Evolutionary conservation across 2,797 vertebrate species (phyloP).

Genomic region (Pyrocephalus nanus): DNA sequence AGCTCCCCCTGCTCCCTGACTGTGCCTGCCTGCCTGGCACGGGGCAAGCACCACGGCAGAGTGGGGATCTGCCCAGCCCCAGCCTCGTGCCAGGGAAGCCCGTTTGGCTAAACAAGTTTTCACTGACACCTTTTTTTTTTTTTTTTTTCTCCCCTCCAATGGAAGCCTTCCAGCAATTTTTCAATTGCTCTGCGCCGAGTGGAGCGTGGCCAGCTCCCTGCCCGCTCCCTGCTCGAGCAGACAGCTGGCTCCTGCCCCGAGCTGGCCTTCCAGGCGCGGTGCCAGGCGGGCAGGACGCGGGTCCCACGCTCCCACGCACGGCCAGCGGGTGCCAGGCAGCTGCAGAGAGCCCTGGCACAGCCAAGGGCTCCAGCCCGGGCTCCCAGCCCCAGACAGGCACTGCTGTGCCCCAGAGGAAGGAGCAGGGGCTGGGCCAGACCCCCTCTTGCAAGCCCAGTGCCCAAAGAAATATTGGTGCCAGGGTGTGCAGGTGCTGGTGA

Average conservation of each 20-base stretch:
- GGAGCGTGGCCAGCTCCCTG: background rate
- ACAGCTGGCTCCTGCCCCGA: constrained; percentile 13
- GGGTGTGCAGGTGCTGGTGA: fast-evolving
- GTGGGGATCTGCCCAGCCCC: background rate
- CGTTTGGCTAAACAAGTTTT: constrained; percentile 1
- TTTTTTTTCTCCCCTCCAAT: background rate
- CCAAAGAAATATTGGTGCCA: background rate
- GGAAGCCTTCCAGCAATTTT: constrained; percentile 16
- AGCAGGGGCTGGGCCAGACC: background rate
- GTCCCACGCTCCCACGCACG: background rate
- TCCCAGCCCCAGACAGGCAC: background rate
- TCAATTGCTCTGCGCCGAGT: background rate
- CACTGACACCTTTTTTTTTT: background rate
- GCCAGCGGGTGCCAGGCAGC: background rate
- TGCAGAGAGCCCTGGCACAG: background rate
- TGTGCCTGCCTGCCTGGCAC: background rate
- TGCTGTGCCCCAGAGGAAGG: background rate
- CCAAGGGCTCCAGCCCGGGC: background rate
- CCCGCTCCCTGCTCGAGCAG: background rate
- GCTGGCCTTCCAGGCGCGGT: background rate
- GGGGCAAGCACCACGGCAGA: background rate
- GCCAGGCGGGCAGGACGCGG: background rate
- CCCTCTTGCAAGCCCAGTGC: background rate
- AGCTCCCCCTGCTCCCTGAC: background rate
- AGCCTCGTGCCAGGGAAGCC: constrained; percentile 12